Evolutionary conservation across 1,140 invertebrate species (phyloP), one percentile per base, ranked within the genome.

Genomic region (Cheumatopsyche charites): DNA sequence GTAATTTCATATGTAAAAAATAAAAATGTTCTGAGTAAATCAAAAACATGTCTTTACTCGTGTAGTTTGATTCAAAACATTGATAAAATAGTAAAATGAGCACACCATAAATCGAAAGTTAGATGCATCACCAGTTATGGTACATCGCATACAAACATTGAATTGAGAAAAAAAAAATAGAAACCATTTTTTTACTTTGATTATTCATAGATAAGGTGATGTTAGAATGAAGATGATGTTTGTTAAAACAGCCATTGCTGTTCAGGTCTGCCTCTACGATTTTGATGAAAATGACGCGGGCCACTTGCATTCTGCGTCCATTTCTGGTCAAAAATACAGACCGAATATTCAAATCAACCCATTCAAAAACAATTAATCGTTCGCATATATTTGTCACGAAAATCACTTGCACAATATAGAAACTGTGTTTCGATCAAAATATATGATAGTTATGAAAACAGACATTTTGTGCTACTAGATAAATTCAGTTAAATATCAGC

Each of bases 121-220:
- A 52, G 9, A 17, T 17, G 19, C 19, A 17, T 52, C 13, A 13
- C 13, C 47, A 17, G 19, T 47, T 3, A 47, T 13, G 7, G 15
- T 17, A 52, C 13, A 52, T 7, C 47, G 19, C 47, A 52, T 15
- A 52, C n/a, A 52, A 15, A 17, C 45, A 17, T 52, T 17, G 19
- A 15, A 52, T 5, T n/a, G n/a, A n/a, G n/a, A n/a, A 19, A 52
- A 47, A 47, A 6, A 47, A 52, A 17, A 52, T 17, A 52, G 47
- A 52, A 52, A 52, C 47, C 47, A 52, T 52, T 52, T 52, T 52
- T 52, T 52, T 52, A 52, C 7, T 52, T 52, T 52, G 47, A 52
- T 52, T 52, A 17, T 17, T 17, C 19, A 17, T 17, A 52, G 15
- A 52, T 17, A 3, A 52, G 47, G n/a, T 52, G 47, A 13, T 17